A percentile compares a stretch with the other conserved stretches of the same genome.
Conservation (phyloP, 1,140 invertebrate species). For the Ladona fulva region DNA sequence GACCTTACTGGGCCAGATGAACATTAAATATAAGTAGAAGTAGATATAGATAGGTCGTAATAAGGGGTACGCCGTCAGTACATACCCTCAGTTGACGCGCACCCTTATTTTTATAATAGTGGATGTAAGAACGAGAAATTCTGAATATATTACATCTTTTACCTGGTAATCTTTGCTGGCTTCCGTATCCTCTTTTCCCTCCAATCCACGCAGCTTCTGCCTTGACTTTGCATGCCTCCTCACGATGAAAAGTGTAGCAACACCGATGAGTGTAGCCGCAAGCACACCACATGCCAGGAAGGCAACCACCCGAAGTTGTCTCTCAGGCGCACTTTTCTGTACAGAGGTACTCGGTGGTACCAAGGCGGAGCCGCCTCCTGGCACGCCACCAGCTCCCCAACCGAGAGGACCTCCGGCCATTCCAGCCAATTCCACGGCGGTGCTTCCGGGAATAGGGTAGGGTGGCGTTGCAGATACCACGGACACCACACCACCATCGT, state of each 20-base stretch:
- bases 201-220: constrained; percentile 57
- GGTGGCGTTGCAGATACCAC: background rate
- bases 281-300: constrained; percentile 56
- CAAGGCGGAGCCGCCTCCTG: background rate
- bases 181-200: constrained; percentile 65
- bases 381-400: background rate
- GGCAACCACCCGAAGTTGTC: constrained; percentile 42
- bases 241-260: constrained; percentile 59
- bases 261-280: constrained; percentile 57
- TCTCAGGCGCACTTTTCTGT: constrained; percentile 22
- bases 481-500: background rate
- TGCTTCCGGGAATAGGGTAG: background rate
- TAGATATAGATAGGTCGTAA: no score
- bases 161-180: constrained; percentile 90
- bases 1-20: no score
- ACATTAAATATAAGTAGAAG: no score
- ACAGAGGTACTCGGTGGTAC: background rate
- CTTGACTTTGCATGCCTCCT: constrained; percentile 58
- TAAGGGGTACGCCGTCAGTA: no score
- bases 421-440: background rate
- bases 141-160: constrained; percentile 15
- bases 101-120: no score
- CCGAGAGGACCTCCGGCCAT: background rate
- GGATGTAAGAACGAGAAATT: no score
- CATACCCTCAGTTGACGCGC: no score